Conservation (phyloP, 1,140 invertebrate genomes). For the Contarinia nasturtii region DNA sequence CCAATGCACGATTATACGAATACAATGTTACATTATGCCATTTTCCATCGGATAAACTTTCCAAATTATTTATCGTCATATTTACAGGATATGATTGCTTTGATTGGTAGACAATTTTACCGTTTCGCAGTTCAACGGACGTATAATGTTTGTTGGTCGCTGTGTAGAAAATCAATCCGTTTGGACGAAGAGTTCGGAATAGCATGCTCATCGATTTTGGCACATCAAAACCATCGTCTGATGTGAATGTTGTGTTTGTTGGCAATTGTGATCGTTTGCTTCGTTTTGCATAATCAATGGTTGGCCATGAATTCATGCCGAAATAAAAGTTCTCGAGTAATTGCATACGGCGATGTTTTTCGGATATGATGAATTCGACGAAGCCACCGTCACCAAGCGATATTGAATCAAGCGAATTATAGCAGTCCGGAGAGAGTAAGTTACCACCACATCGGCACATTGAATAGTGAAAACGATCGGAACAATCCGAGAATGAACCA, state of each 20-base stretch:
- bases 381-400: slow-evolving; percentile 55
- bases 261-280: slow-evolving; percentile 4
- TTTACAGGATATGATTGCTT: slow-evolving; percentile 56
- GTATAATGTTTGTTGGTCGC: slow-evolving; percentile 78
- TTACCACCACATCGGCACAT: slow-evolving; percentile 47
- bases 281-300: slow-evolving; percentile 5
- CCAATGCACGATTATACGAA: slow-evolving; percentile 44
- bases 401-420: slow-evolving; percentile 53
- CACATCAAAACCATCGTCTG: slow-evolving; percentile 20
- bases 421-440: slow-evolving; percentile 59
- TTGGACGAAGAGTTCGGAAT: slow-evolving; percentile 55
- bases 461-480: slow-evolving; percentile 63
- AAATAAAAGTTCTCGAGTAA: slow-evolving; percentile 56
- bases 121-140: slow-evolving; percentile 49
- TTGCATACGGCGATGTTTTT: slow-evolving; percentile 70
- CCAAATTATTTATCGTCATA: slow-evolving; percentile 44
- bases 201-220: slow-evolving; percentile 59
- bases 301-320: slow-evolving; percentile 44
- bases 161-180: slow-evolving; percentile 63
- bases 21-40: slow-evolving; percentile 72
- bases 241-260: slow-evolving; percentile 10
- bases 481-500: slow-evolving; percentile 45
- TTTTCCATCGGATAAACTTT: slow-evolving; percentile 47
- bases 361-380: slow-evolving; percentile 61
- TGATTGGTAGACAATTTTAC: slow-evolving; percentile 55